Percentiles rank a stretch among this genome's conserved stretches.
These are phyloP conservation scores for Cephalopterus ornatus DNA, from an alignment of 2,113 vertebrate species.

Conservation along the genomic window DNA sequence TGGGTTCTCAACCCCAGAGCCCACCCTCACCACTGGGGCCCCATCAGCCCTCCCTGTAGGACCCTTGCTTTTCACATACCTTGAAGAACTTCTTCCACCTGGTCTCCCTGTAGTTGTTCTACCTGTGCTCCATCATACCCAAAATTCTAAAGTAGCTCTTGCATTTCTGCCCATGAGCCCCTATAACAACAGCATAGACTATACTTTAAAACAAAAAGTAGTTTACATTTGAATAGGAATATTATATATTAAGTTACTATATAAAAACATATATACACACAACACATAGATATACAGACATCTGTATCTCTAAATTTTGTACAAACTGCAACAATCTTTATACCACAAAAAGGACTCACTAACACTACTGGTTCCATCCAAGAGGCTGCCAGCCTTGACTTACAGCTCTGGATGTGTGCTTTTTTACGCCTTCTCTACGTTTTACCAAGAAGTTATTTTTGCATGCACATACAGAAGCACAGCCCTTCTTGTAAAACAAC, in stretches of 20 bases:
- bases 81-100: neutral
- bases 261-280: neutral
- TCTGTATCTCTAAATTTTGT: neutral
- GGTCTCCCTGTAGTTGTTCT: neutral
- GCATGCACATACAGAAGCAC: neutral
- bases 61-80: neutral
- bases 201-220: conserved; percentile 41
- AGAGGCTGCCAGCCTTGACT: neutral
- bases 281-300: neutral
- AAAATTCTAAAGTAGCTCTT: neutral
- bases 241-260: conserved; percentile 54
- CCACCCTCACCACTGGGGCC: accelerated
- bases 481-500: conserved; percentile 12
- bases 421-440: neutral
- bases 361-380: neutral
- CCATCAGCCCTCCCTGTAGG: neutral
- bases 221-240: conserved; percentile 58
- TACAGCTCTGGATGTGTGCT: neutral
- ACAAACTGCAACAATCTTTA: conserved; percentile 47
- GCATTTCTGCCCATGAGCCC: neutral
- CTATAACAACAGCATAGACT: neutral
- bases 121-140: neutral
- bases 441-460: neutral
- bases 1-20: neutral
- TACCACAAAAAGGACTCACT: conserved; percentile 33